These are phyloP conservation scores for Mellilla xanthometata DNA, from an alignment of 2,888 invertebrate genomes.

Conservation along the genomic window DNA sequence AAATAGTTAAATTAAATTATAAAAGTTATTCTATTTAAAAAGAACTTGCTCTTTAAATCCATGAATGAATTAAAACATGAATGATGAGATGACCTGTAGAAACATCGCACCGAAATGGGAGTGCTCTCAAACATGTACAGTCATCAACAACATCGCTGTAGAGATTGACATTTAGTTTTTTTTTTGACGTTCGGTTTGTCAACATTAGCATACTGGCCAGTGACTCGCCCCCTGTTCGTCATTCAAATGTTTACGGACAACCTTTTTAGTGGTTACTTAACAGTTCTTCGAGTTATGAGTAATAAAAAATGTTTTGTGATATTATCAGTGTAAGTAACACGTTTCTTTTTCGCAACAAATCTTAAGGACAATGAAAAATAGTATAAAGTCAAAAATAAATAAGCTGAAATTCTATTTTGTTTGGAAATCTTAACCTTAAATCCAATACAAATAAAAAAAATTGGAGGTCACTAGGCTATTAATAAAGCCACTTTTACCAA, in stretches of 20 bases:
- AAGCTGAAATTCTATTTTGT: no score
- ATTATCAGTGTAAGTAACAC: slow-evolving; percentile 17
- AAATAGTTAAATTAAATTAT: no score
- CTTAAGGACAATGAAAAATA: no score
- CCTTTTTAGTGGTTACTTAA: slow-evolving; percentile 47
- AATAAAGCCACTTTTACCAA: neutral
- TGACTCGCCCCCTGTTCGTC: slow-evolving; percentile 46
- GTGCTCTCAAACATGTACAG: slow-evolving; percentile 68
- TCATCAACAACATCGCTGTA: slow-evolving; percentile 65
- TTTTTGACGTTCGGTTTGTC: slow-evolving; percentile 39
- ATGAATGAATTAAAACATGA: slow-evolving; percentile 44
- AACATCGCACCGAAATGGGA: slow-evolving; percentile 55
- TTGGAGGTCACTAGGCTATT: neutral
- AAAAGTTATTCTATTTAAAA: no score
- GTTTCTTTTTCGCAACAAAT: no score
- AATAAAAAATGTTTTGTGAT: slow-evolving; percentile 27
- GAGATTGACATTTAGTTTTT: slow-evolving; percentile 64
- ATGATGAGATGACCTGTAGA: slow-evolving; percentile 56
- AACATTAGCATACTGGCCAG: slow-evolving; percentile 75
- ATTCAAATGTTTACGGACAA: slow-evolving; percentile 63
- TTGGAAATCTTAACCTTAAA: no score
- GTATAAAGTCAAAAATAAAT: no score
- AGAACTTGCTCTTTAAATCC: no score
- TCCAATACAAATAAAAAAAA: neutral
- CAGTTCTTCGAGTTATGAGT: slow-evolving; percentile 28